A percentile compares a stretch with the other conserved stretches of the same genome.
These are phyloP conservation scores for Gnathonemus echidnorhynchus DNA, from an alignment of 2,113 vertebrate genomes.

Conservation along the genomic window DNA sequence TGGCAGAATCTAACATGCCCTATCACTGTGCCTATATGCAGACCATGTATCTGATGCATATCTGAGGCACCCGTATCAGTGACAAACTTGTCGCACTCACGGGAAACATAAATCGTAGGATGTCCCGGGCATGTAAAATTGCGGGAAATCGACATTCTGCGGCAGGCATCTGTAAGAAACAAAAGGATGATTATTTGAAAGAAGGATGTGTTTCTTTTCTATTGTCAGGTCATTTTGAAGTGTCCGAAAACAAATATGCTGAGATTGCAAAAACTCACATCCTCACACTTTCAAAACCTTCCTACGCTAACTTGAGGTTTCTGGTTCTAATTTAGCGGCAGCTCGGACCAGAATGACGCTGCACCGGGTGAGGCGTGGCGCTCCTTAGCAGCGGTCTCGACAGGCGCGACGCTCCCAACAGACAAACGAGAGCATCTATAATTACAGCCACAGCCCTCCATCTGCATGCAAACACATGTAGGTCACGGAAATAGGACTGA, in stretches of 20 bases:
- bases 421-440: neutral
- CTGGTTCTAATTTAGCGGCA: neutral
- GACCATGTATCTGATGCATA: neutral
- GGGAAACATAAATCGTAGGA: neutral
- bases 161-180: neutral
- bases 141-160: neutral
- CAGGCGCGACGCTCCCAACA: neutral
- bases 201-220: neutral
- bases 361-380: neutral
- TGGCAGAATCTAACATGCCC: neutral
- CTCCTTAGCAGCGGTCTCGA: neutral
- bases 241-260: conserved; percentile 21
- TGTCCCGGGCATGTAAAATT: neutral
- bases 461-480: neutral
- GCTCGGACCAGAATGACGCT: neutral
- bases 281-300: conserved; percentile 1
- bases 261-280: conserved; percentile 18
- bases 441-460: neutral
- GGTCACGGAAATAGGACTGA: neutral
- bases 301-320: conserved; percentile 18
- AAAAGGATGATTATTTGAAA: neutral
- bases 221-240: neutral
- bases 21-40: neutral
- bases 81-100: neutral
- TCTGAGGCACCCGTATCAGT: neutral